Percentiles rank a stretch among this genome's conserved stretches.
These are phyloP conservation scores for Hydroisotoma schaefferi DNA, from an alignment of 2,888 invertebrate genomes.

Conservation along the genomic window DNA sequence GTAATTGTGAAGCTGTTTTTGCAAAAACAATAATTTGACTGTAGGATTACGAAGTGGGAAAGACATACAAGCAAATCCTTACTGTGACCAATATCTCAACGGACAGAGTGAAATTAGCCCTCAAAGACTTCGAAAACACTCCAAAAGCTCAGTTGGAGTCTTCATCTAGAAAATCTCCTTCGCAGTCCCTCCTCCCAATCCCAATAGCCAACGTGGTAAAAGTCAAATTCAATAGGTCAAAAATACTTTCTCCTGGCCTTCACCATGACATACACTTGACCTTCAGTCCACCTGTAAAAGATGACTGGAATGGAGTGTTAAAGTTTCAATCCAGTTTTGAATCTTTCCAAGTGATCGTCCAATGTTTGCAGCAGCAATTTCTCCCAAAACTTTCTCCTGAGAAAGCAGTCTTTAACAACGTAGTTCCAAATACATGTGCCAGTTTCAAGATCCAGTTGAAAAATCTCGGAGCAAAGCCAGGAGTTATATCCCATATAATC, in stretches of 20 bases:
- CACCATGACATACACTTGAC: constrained; percentile 21
- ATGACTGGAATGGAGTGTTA: constrained; percentile 12
- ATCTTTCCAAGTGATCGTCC: constrained; percentile 16
- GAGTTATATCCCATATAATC: neutral
- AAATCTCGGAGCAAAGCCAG: constrained; percentile 7
- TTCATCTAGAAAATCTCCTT: neutral
- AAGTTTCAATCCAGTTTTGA: constrained; percentile 12
- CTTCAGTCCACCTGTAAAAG: constrained; percentile 18
- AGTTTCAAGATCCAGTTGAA: neutral
- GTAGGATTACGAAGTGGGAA: constrained; percentile 26
- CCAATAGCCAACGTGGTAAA: constrained; percentile 18
- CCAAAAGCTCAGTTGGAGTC: neutral
- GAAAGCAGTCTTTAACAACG: constrained; percentile 3
- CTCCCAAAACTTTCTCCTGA: constrained; percentile 8
- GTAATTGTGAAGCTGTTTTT: too few relatives aligned
- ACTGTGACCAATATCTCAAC: constrained; percentile 18
- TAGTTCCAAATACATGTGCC: constrained; percentile 7
- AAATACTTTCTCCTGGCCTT: constrained; percentile 26
- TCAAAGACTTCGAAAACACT: constrained; percentile 1
- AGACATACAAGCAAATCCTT: constrained; percentile 22
- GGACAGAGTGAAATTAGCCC: constrained; percentile 11
- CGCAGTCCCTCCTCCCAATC: too few relatives aligned
- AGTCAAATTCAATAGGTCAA: constrained; percentile 20
- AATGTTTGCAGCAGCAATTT: constrained; percentile 21
- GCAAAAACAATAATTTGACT: too few relatives aligned